These are phyloP conservation scores for Trichosurus vulpecula DNA, from an alignment of 2,797 vertebrate genomes.

Conservation along the genomic window DNA sequence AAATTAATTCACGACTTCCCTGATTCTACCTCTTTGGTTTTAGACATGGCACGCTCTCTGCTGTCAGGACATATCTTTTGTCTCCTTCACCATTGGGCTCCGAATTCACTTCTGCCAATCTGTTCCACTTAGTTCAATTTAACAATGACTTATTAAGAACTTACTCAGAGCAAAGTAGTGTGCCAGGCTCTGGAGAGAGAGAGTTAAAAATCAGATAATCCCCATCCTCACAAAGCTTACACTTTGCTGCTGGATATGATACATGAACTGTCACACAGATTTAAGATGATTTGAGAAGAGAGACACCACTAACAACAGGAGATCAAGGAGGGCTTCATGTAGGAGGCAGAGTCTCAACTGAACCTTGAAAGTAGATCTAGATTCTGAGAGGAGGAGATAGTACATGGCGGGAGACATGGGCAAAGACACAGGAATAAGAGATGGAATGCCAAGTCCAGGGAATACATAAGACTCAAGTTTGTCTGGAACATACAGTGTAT, in stretches of 20 bases:
- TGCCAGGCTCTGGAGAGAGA: background rate
- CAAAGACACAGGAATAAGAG: background rate
- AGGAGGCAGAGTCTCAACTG: background rate
- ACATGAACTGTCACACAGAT: background rate
- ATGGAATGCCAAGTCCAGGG: background rate
- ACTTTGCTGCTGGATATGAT: background rate
- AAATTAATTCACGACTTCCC: conserved; percentile 35
- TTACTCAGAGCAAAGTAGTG: background rate
- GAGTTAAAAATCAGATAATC: background rate
- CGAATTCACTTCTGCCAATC: background rate
- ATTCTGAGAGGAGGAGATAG: background rate
- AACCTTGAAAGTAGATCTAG: background rate
- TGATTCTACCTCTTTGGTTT: background rate
- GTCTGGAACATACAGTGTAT: background rate
- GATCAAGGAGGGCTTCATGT: background rate
- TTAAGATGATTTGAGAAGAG: background rate
- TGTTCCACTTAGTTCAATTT: background rate
- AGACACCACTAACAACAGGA: background rate
- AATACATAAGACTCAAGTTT: background rate
- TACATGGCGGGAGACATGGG: background rate
- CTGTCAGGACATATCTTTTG: background rate
- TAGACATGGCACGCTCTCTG: background rate
- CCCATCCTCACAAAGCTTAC: background rate
- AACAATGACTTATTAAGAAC: background rate
- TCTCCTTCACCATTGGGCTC: background rate